A percentile compares a stretch with the other conserved stretches of the same genome.
Conservation (phyloP, 2,888 invertebrate species). For the Nasonia oneida region DNA sequence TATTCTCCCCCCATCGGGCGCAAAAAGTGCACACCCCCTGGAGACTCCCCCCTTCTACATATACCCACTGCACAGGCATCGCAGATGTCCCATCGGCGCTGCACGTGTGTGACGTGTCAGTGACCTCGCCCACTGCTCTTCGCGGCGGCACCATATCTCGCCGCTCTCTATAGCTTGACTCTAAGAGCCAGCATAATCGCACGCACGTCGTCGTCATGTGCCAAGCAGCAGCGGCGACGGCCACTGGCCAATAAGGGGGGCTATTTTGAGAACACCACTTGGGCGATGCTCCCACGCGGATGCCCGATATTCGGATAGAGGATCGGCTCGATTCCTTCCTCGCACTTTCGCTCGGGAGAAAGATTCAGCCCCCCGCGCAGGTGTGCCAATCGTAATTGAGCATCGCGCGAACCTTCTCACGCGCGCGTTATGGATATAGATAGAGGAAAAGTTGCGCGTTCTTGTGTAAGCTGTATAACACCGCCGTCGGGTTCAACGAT, state of each 20-base stretch:
- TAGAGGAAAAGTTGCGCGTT: neutral
- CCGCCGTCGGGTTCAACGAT: neutral
- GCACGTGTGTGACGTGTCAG: conserved; percentile 22
- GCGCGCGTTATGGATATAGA: neutral
- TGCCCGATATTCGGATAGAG: neutral
- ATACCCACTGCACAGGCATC: neutral
- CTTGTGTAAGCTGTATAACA: neutral
- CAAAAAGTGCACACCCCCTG: neutral
- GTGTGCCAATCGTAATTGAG: conserved; percentile 8
- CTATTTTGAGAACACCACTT: conserved; percentile 43
- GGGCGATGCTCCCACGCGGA: conserved; percentile 39
- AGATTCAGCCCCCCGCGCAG: neutral
- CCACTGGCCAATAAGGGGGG: conserved; percentile 19
- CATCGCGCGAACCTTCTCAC: neutral
- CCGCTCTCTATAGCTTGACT: neutral
- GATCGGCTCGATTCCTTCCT: neutral
- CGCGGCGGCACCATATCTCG: neutral
- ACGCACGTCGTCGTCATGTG: neutral
- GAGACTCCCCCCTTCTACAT: neutral
- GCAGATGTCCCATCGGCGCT: neutral
- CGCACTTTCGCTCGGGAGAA: neutral
- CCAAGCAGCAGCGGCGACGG: neutral
- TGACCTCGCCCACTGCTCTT: conserved; percentile 24
- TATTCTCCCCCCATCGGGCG: neutral
- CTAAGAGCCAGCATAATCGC: neutral